Conservation (phyloP, 2,797 vertebrate species). For the Alfaro cultratus region DNA sequence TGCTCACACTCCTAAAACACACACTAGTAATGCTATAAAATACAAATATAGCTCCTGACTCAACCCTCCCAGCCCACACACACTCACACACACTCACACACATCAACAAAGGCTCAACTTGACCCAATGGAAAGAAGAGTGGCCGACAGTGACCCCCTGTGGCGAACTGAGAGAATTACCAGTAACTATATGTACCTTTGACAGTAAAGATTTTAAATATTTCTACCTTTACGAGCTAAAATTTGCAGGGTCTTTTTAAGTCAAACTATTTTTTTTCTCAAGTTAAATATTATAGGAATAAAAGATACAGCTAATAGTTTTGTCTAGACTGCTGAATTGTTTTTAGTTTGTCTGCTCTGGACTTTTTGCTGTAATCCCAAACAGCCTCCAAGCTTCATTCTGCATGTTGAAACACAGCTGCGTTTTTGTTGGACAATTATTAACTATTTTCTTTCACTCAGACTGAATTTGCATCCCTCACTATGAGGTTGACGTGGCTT, state of each 20-base stretch:
- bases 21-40: slow-evolving; percentile 34
- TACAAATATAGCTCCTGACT: slow-evolving; percentile 70
- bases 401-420: neutral
- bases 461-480: slow-evolving; percentile 48
- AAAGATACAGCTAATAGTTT: neutral
- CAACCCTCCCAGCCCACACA: slow-evolving; percentile 64
- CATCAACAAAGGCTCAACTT: slow-evolving; percentile 44
- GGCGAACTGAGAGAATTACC: slow-evolving; percentile 26
- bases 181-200: neutral
- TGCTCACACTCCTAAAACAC: slow-evolving; percentile 45
- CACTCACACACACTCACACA: slow-evolving; percentile 6
- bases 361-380: neutral
- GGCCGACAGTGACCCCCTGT: slow-evolving; percentile 68
- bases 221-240: neutral
- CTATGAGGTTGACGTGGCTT: neutral
- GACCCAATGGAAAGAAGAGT: slow-evolving; percentile 28
- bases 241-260: neutral
- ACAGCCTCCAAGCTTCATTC: neutral
- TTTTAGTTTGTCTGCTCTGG: neutral
- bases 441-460: neutral
- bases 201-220: neutral
- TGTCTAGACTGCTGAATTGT: neutral
- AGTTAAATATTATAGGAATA: neutral
- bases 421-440: neutral
- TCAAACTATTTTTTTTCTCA: neutral